Conservation (phyloP, 2,113 vertebrate genomes). For the Trinectes maculatus region DNA sequence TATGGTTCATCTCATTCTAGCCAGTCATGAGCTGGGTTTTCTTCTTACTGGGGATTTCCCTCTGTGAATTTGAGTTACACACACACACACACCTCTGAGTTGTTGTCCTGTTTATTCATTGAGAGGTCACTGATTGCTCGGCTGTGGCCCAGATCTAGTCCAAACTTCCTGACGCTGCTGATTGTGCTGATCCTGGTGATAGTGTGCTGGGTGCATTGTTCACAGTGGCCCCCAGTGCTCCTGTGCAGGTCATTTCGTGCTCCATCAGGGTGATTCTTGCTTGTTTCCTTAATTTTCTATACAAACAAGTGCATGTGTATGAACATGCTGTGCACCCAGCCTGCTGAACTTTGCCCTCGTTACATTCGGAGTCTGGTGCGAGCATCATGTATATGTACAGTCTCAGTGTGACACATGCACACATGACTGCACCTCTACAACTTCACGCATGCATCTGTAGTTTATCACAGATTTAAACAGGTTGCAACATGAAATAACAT, state of each 20-base stretch:
- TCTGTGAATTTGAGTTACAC: not conserved
- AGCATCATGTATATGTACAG: no score
- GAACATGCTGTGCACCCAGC: not conserved
- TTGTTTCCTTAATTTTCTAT: conserved; percentile 21
- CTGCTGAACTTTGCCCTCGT: not conserved
- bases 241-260: not conserved
- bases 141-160: conserved; percentile 30
- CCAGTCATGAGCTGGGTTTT: not conserved
- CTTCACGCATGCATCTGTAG: no score
- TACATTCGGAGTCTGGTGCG: no score
- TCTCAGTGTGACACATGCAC: no score
- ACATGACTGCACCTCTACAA: no score
- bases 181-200: conserved; percentile 36
- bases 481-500: no score
- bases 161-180: conserved; percentile 49
- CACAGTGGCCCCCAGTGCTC: not conserved
- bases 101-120: conserved; percentile 4
- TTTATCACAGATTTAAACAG: no score
- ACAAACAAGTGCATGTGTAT: conserved; percentile 5
- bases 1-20: not conserved
- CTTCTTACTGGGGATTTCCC: not conserved
- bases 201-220: conserved; percentile 38
- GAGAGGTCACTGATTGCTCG: conserved; percentile 39
- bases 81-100: no score
- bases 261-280: not conserved